Evolutionary conservation across 2,888 invertebrate species (phyloP).

Genomic region (Gerosis bhagava): DNA sequence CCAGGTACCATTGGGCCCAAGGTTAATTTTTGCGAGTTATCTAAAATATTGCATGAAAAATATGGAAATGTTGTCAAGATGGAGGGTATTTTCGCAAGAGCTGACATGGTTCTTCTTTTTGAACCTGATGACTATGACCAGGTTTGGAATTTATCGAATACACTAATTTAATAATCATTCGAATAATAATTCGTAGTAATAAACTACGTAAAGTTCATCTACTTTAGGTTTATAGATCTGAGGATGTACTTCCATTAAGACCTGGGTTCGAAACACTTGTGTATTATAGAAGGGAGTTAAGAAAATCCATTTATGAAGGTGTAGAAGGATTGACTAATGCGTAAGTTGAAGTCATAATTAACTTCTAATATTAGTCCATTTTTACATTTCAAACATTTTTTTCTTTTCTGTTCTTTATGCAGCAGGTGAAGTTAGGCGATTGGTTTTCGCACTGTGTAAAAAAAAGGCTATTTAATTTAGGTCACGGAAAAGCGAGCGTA

Average conservation of each 20-base stretch:
- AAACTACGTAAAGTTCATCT: no score
- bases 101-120: constrained; percentile 56
- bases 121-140: constrained; percentile 59
- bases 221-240: constrained; percentile 62
- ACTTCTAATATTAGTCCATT: no score
- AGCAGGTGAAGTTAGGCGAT: no score
- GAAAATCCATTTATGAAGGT: constrained; percentile 56
- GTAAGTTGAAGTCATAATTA: no score
- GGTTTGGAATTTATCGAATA: constrained; percentile 35
- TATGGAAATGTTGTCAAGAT: constrained; percentile 62
- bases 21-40: constrained; percentile 47
- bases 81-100: constrained; percentile 54
- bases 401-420: no score
- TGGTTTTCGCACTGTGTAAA: no score
- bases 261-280: constrained; percentile 60
- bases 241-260: constrained; percentile 63
- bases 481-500: no score
- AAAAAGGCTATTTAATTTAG: no score
- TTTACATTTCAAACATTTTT: no score
- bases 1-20: constrained; percentile 56
- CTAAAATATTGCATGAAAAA: constrained; percentile 47
- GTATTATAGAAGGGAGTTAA: constrained; percentile 59
- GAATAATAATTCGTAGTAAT: no score
- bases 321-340: constrained; percentile 62
- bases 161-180: neutral